phyloP scores from a whole-genome alignment of 2,888 invertebrate genomes.

The Lasioglossum lativentre region DNA sequence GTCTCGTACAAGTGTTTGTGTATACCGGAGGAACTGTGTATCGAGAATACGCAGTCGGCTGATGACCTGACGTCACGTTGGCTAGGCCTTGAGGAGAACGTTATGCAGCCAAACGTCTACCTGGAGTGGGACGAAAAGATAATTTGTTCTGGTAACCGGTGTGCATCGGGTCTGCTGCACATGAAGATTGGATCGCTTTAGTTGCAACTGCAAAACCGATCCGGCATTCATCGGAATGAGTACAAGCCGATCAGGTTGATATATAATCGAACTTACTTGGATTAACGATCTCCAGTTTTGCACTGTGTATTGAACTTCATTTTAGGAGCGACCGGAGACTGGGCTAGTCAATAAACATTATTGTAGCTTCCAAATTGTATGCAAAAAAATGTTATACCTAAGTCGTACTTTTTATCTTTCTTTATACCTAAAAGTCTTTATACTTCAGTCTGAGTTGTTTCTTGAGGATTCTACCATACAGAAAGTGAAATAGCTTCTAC shows the following conservation, averaged over 20 bases:
- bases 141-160: slow-evolving; percentile 11
- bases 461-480: neutral
- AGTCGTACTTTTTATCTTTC: too few species aligned
- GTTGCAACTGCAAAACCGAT: neutral
- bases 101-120: neutral
- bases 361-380: too few species aligned
- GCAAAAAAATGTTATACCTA: too few species aligned
- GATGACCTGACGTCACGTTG: slow-evolving; percentile 43
- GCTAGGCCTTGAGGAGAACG: slow-evolving; percentile 43
- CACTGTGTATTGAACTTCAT: neutral
- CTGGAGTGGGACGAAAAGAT: slow-evolving; percentile 26
- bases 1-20: neutral
- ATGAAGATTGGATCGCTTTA: neutral
- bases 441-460: neutral
- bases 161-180: neutral
- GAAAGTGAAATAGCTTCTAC: neutral
- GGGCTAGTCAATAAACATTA: too few species aligned
- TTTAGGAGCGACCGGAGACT: neutral
- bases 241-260: neutral
- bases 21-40: neutral
- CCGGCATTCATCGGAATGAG: neutral
- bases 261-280: neutral
- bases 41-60: slow-evolving; percentile 21
- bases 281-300: neutral
- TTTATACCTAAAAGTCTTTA: too few species aligned